Evolutionary conservation across 2,888 invertebrate species (phyloP).

Genomic region (Mimachlamys varia): DNA sequence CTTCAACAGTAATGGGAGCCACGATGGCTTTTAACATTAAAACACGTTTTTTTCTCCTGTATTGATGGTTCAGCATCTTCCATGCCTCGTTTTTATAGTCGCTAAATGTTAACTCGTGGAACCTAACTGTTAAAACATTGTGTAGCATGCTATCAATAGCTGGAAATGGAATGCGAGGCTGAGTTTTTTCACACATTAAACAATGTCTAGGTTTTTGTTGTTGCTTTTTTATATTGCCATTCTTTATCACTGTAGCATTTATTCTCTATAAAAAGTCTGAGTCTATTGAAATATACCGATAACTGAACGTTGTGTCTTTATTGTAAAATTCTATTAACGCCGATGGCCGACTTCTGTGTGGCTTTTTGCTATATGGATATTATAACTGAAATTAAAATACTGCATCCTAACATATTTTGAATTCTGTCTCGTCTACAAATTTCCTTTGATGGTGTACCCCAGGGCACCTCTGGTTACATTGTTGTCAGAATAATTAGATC

Average conservation of each 20-base stretch:
- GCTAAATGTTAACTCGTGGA: not conserved
- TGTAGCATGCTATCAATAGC: not conserved
- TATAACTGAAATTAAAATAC: no score
- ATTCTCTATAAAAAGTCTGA: not conserved
- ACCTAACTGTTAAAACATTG: not conserved
- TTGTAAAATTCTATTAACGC: not conserved
- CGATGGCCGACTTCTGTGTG: no score
- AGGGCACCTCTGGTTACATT: no score
- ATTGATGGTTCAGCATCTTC: not conserved
- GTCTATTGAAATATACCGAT: not conserved
- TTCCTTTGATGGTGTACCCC: no score
- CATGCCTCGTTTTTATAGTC: not conserved
- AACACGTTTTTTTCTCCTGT: not conserved
- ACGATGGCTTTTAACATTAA: not conserved
- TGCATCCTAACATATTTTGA: no score
- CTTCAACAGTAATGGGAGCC: not conserved
- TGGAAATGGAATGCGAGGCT: not conserved
- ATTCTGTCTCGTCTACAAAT: no score
- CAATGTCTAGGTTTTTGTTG: not conserved
- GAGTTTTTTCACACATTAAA: not conserved
- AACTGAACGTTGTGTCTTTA: not conserved
- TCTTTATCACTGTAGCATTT: not conserved
- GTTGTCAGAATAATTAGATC: no score
- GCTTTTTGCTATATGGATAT: no score
- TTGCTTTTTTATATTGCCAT: not conserved